Percentiles rank a stretch among this genome's conserved stretches.
These are phyloP conservation scores for Hyles lineata DNA, from an alignment of 2,888 invertebrate genomes.

Conservation along the genomic window DNA sequence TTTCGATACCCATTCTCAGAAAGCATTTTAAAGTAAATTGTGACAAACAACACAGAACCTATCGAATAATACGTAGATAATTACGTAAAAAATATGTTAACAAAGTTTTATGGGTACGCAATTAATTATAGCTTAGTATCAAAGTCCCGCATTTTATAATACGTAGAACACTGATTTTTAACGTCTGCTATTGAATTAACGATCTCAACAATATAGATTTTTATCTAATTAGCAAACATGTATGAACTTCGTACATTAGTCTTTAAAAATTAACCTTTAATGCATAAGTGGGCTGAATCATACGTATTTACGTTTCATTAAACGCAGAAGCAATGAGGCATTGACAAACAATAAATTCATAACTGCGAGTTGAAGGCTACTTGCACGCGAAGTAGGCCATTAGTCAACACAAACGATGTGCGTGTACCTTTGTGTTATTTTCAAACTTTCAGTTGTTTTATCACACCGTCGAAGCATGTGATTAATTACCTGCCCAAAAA, in stretches of 20 bases:
- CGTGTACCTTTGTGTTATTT: neutral
- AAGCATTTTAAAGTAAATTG: neutral
- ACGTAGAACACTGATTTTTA: too few species aligned
- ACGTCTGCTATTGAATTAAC: too few species aligned
- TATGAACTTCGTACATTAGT: too few species aligned
- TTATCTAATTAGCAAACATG: neutral
- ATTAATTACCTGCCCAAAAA: too few species aligned
- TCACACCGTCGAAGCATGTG: too few species aligned
- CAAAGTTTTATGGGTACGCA: too few species aligned
- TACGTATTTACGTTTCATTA: neutral
- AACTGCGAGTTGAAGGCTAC: constrained; percentile 1
- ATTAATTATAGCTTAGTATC: too few species aligned
- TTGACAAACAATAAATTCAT: constrained; percentile 20
- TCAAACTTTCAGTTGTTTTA: too few species aligned
- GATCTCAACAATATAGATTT: neutral
- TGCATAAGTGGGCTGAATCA: neutral
- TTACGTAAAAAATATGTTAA: too few species aligned
- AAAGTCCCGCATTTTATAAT: too few species aligned
- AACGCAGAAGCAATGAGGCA: constrained; percentile 13
- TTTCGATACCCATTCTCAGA: neutral
- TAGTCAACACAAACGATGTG: constrained; percentile 5
- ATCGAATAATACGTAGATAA: too few species aligned
- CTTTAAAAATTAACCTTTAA: too few species aligned
- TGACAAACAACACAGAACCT: neutral
- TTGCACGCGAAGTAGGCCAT: constrained; percentile 13